Percentiles rank a stretch among this genome's conserved stretches.
Conservation (phyloP, 53 echinoderm and acorn worm genomes). For the Echinometra lucunter region DNA sequence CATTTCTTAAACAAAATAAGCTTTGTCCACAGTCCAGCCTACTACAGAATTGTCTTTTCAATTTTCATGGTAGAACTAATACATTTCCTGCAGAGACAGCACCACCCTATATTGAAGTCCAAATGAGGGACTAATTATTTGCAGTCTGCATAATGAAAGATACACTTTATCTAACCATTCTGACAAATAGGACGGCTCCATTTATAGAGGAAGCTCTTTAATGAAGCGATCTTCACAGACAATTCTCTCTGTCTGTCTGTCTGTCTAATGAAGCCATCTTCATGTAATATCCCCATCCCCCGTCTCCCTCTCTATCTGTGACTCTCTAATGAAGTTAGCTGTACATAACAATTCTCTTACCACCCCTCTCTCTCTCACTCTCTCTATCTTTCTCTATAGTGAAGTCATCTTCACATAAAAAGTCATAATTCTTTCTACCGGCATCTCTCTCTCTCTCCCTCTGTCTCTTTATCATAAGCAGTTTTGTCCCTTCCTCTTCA, state of each 20-base stretch:
- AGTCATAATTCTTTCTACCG: no score
- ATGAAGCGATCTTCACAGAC: slow-evolving; percentile 40
- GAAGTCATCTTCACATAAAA: no score
- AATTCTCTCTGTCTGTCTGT: not conserved
- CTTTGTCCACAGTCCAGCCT: not conserved
- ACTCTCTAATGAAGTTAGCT: slow-evolving; percentile 51
- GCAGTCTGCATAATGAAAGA: slow-evolving; percentile 33
- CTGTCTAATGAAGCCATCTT: no score
- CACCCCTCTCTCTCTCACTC: not conserved
- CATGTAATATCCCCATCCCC: no score
- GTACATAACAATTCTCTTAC: not conserved
- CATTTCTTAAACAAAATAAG: not conserved
- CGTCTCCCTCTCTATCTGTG: not conserved
- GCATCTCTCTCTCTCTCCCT: no score
- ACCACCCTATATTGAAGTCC: not conserved
- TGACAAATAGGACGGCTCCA: slow-evolving; percentile 5
- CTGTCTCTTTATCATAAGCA: no score
- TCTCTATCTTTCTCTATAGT: not conserved
- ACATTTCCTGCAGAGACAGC: not conserved
- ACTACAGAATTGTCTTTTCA: not conserved
- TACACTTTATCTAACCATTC: slow-evolving; percentile 33
- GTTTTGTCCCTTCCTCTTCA: not conserved
- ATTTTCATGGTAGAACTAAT: not conserved
- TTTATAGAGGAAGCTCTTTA: slow-evolving; percentile 46
- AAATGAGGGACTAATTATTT: slow-evolving; percentile 43